These are phyloP conservation scores for Meganola albula DNA, from an alignment of 2,888 invertebrate genomes.

Conservation along the genomic window DNA sequence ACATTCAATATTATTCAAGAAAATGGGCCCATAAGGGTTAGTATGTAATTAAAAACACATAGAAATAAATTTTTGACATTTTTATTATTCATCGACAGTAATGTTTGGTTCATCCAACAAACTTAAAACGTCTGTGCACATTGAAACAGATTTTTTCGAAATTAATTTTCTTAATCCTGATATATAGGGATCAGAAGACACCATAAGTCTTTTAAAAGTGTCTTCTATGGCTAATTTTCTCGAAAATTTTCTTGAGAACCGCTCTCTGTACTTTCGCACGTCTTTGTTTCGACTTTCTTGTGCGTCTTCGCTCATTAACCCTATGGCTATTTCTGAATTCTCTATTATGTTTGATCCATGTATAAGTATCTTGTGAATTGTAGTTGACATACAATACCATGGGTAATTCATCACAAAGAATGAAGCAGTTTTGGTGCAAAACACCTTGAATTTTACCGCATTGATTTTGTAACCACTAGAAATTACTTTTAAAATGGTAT, in stretches of 20 bases:
- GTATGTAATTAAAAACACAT: no score
- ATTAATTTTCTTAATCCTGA: constrained; percentile 2
- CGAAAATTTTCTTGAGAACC: background rate
- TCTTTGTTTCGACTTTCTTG: background rate
- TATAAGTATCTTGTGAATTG: background rate
- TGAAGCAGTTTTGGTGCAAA: background rate
- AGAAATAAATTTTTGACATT: no score
- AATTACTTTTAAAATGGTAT: background rate
- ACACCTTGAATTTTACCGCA: background rate
- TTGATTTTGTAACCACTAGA: background rate
- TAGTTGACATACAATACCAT: background rate
- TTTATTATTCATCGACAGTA: no score
- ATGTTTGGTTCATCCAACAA: constrained; percentile 1
- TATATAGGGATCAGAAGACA: background rate
- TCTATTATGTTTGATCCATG: constrained; percentile 6
- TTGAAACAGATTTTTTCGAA: background rate
- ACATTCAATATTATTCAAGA: no score
- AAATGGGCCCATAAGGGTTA: no score
- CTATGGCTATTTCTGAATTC: background rate
- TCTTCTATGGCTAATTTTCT: background rate
- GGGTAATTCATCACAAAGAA: background rate
- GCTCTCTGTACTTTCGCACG: background rate
- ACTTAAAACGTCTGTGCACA: constrained; percentile 1
- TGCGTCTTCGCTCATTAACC: background rate
- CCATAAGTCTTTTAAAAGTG: background rate